These are phyloP conservation scores for Sylvilagus floridanus DNA, from an alignment of 2,797 vertebrate genomes.

Conservation along the genomic window DNA sequence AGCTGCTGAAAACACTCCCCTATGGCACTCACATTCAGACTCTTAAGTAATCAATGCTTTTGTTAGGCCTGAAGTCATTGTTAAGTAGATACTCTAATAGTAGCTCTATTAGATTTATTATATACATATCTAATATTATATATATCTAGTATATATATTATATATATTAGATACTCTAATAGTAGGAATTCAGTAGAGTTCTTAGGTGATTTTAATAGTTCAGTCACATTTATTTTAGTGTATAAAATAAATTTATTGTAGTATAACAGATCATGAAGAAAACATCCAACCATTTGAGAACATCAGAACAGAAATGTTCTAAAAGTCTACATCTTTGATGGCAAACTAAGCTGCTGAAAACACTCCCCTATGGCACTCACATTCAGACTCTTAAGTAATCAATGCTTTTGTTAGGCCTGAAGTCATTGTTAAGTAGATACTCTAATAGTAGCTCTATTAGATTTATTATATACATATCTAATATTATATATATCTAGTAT, in stretches of 20 bases:
- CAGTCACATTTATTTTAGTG: too few species aligned
- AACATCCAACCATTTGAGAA: neutral
- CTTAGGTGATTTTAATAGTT: too few species aligned
- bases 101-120: neutral
- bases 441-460: neutral
- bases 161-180: too few species aligned
- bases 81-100: neutral
- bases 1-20: neutral
- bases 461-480: too few species aligned
- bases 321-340: neutral
- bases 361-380: rapidly evolving
- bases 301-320: neutral
- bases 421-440: neutral
- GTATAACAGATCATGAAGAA: neutral
- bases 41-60: neutral
- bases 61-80: neutral
- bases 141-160: too few species aligned
- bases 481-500: too few species aligned
- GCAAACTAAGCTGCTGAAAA: neutral
- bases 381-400: neutral
- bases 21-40: rapidly evolving
- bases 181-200: too few species aligned
- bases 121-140: too few species aligned
- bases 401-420: neutral
- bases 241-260: neutral